A percentile compares a stretch with the other conserved stretches of the same genome.
Conservation (phyloP, 2,797 vertebrate species). For the Rhinoraja longicauda region DNA sequence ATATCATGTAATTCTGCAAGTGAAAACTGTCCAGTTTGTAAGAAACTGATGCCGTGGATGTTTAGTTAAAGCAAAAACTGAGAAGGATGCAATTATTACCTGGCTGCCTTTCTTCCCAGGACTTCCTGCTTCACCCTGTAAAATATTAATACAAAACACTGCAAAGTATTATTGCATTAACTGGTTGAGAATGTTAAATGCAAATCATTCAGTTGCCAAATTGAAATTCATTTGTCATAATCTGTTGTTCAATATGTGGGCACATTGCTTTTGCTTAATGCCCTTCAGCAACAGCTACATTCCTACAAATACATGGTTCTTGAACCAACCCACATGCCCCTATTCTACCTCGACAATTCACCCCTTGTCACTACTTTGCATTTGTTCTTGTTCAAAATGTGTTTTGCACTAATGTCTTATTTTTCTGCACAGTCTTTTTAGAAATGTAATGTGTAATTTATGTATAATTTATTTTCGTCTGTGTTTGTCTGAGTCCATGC, state of each 20-base stretch:
- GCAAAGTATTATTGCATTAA: constrained; percentile 39
- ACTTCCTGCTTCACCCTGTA: constrained; percentile 59
- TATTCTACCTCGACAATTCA: too few species aligned
- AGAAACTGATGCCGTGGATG: not conserved
- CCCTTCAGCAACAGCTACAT: too few species aligned
- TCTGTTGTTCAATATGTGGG: not conserved
- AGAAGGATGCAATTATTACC: constrained; percentile 48
- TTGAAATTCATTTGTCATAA: not conserved
- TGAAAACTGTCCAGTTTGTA: not conserved
- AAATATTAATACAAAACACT: constrained; percentile 49
- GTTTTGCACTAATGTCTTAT: too few species aligned
- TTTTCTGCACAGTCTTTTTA: too few species aligned
- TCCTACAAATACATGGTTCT: too few species aligned
- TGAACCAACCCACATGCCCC: too few species aligned
- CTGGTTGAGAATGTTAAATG: not conserved
- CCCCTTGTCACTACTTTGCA: too few species aligned
- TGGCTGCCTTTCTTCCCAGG: constrained; percentile 52
- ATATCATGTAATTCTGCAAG: not conserved
- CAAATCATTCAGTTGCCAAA: not conserved
- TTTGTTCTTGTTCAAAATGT: too few species aligned
- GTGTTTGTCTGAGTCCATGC: too few species aligned
- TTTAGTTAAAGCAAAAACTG: not conserved
- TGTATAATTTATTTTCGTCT: too few species aligned
- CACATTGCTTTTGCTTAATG: not conserved
- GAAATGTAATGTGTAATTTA: too few species aligned